These are phyloP conservation scores for Melipona quadrifasciata DNA, from an alignment of 1,140 invertebrate species.

Conservation along the genomic window DNA sequence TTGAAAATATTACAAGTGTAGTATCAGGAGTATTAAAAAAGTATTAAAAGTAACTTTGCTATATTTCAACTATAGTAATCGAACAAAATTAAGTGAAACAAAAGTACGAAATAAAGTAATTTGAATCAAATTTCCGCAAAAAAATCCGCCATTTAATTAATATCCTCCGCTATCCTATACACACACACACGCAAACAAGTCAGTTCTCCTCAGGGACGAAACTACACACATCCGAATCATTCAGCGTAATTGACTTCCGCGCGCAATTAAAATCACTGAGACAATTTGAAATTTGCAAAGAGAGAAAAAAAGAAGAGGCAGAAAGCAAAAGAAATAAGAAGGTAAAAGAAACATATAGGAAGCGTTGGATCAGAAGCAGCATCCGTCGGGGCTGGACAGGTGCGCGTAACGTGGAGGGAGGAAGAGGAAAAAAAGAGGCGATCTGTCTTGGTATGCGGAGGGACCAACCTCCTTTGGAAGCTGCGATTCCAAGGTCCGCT, in stretches of 20 bases:
- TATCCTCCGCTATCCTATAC: too few species aligned
- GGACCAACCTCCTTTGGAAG: slow-evolving; percentile 70
- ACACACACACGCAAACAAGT: neutral
- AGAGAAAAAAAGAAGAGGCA: slow-evolving; percentile 1
- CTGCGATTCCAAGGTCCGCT: slow-evolving; percentile 66
- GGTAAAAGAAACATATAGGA: slow-evolving; percentile 18
- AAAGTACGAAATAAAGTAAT: too few species aligned
- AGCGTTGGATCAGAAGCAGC: slow-evolving; percentile 44
- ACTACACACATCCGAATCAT: too few species aligned
- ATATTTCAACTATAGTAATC: too few species aligned
- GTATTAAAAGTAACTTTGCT: too few species aligned
- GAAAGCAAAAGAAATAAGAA: neutral
- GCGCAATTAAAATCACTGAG: neutral
- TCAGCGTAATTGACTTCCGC: neutral
- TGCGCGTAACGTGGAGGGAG: slow-evolving; percentile 57
- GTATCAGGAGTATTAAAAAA: too few species aligned
- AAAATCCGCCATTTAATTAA: too few species aligned
- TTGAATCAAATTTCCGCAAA: too few species aligned
- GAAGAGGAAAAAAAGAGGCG: slow-evolving; percentile 57
- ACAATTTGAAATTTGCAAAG: slow-evolving; percentile 15
- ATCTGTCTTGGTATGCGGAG: slow-evolving; percentile 72
- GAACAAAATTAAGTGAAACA: too few species aligned
- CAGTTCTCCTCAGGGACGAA: neutral
- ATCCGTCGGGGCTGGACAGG: slow-evolving; percentile 63
- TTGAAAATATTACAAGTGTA: too few species aligned